A percentile compares a stretch with the other conserved stretches of the same genome.
Evolutionary conservation across 1,140 invertebrate genomes (phyloP).

Genomic region (Vanessa tameamea): DNA sequence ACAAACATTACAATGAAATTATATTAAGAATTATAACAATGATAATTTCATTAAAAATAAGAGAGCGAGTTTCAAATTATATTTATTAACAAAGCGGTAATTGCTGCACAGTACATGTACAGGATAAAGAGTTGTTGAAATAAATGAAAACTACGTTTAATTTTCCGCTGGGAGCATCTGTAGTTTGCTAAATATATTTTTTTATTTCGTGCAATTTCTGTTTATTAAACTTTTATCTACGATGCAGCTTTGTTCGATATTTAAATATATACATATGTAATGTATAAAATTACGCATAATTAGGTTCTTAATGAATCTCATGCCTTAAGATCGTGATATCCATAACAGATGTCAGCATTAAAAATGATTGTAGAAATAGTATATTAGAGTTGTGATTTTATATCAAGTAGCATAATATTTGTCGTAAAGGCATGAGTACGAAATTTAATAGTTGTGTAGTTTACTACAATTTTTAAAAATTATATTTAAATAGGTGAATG

Average conservation of each 20-base stretch:
- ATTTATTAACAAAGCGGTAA: conserved; percentile 14
- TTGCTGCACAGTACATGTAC: conserved; percentile 2
- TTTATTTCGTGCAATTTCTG: conserved; percentile 27
- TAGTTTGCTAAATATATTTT: conserved; percentile 24
- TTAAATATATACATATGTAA: not conserved
- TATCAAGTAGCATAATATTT: too few relatives aligned
- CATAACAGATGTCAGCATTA: too few relatives aligned
- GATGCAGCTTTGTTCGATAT: conserved; percentile 11
- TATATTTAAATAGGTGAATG: too few relatives aligned
- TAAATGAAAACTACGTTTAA: conserved; percentile 36
- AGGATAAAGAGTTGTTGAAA: conserved; percentile 22
- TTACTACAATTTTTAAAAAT: too few relatives aligned
- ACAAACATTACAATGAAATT: not conserved
- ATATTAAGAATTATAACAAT: not conserved
- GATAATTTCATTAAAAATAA: not conserved
- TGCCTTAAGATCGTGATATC: too few relatives aligned
- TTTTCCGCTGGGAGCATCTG: conserved; percentile 32
- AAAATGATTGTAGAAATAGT: too few relatives aligned
- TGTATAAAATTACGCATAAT: not conserved
- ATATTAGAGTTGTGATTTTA: too few relatives aligned
- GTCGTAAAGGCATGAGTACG: too few relatives aligned
- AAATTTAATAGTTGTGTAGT: too few relatives aligned
- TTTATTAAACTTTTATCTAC: conserved; percentile 17
- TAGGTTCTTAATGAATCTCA: too few relatives aligned
- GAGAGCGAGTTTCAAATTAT: conserved; percentile 3